Conservation (phyloP, 2,113 vertebrate genomes). For the Salvator merianae region DNA sequence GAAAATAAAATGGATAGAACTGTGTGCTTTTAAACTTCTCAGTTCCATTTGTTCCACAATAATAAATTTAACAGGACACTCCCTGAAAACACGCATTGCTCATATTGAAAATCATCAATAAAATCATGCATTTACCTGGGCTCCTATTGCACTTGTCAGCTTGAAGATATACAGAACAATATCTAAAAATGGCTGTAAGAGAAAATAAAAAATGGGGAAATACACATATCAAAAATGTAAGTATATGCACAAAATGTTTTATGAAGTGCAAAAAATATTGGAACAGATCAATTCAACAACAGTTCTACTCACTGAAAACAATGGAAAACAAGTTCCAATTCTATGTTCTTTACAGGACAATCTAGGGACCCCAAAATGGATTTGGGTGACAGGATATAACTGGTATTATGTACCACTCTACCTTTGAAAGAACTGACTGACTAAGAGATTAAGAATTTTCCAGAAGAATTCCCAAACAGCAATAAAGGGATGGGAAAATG, state of each 20-base stretch:
- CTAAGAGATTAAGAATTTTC: too few relatives aligned
- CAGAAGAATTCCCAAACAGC: too few relatives aligned
- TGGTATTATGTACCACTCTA: too few relatives aligned
- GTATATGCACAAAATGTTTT: not conserved
- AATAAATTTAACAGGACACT: not conserved
- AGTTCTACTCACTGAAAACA: too few relatives aligned
- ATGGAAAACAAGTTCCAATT: too few relatives aligned
- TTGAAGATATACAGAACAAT: slow-evolving; percentile 97
- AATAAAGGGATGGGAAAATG: too few relatives aligned
- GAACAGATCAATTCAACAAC: too few relatives aligned
- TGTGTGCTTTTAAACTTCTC: not conserved
- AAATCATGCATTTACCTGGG: slow-evolving; percentile 81
- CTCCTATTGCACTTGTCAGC: slow-evolving; percentile 93
- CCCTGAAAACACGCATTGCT: not conserved
- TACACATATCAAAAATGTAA: not conserved
- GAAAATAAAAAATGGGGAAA: slow-evolving; percentile 33
- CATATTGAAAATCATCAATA: not conserved
- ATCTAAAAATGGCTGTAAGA: slow-evolving; percentile 91
- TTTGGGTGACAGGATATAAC: too few relatives aligned
- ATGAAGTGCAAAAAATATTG: not conserved
- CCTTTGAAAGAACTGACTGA: too few relatives aligned
- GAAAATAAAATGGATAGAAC: not conserved
- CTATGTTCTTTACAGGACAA: too few relatives aligned
- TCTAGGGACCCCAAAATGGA: too few relatives aligned
- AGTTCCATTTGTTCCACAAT: not conserved